Evolutionary conservation across 1,140 invertebrate species (phyloP).

Genomic region (Bradynema listronoti): DNA sequence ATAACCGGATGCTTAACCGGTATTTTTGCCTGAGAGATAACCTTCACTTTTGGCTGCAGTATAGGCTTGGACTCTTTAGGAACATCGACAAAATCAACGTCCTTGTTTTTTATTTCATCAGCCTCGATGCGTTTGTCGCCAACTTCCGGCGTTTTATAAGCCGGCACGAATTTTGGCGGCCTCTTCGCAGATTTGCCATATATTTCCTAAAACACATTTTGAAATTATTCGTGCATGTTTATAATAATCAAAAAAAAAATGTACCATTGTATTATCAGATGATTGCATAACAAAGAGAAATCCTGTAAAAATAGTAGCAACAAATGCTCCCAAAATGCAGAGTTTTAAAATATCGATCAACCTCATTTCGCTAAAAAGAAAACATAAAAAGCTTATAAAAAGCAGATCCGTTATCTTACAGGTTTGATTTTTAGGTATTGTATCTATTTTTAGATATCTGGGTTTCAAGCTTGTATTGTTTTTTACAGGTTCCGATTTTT

Average conservation of each 20-base stretch:
- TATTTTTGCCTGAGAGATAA: not conserved
- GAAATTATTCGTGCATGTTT: not conserved
- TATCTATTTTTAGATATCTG: no score
- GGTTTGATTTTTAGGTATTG: no score
- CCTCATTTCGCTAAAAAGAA: no score
- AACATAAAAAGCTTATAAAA: no score
- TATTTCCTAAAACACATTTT: not conserved
- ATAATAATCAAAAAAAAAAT: slow-evolving; percentile 17
- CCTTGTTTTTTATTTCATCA: not conserved
- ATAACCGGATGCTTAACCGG: not conserved
- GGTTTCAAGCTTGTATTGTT: no score
- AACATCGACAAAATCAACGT: not conserved
- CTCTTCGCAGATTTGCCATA: slow-evolving; percentile 3
- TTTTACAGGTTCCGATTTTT: no score
- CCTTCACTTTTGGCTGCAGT: no score
- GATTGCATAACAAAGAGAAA: slow-evolving; percentile 43
- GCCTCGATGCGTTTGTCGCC: not conserved
- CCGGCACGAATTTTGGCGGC: slow-evolving; percentile 3
- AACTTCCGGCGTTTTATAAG: no score
- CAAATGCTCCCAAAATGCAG: slow-evolving; percentile 34
- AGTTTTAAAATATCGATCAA: no score
- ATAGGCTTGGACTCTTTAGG: not conserved
- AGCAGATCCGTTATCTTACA: no score
- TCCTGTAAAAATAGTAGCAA: slow-evolving; percentile 33
- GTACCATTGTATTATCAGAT: slow-evolving; percentile 28